These are phyloP conservation scores for Sphaerophoria rueppellii DNA, from an alignment of 2,888 invertebrate species.

Conservation along the genomic window DNA sequence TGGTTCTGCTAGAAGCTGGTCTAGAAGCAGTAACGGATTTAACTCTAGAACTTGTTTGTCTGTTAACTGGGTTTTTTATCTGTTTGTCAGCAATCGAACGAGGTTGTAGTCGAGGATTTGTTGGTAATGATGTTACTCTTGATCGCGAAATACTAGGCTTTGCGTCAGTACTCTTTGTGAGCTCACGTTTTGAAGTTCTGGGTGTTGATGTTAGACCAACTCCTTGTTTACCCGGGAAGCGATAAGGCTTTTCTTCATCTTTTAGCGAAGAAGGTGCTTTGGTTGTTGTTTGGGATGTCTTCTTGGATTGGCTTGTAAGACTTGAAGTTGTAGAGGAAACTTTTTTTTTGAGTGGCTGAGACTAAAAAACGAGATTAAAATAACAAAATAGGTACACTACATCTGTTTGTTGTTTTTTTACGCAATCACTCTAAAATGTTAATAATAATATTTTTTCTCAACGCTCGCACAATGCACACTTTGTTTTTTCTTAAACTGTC, in stretches of 20 bases:
- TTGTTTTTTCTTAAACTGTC: too few relatives aligned
- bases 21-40: slow-evolving; percentile 47
- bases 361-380: not conserved
- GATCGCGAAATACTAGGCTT: slow-evolving; percentile 72
- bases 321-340: not conserved
- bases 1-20: slow-evolving; percentile 75
- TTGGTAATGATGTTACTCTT: slow-evolving; percentile 42
- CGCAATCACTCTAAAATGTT: too few relatives aligned
- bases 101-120: slow-evolving; percentile 10
- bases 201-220: not conserved
- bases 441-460: too few relatives aligned
- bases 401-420: too few relatives aligned
- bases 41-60: slow-evolving; percentile 50
- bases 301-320: not conserved
- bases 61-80: slow-evolving; percentile 64
- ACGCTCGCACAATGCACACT: too few relatives aligned
- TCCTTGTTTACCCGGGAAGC: slow-evolving; percentile 1
- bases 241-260: slow-evolving; percentile 60
- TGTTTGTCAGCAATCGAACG: slow-evolving; percentile 17
- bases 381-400: too few relatives aligned
- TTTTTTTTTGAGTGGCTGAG: slow-evolving; percentile 7
- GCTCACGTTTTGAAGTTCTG: slow-evolving; percentile 26
- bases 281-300: slow-evolving; percentile 41
- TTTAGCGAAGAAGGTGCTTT: slow-evolving; percentile 23
- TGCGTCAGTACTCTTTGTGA: not conserved